These are phyloP conservation scores for Drosophila baimaii DNA, from an alignment of 1,140 invertebrate genomes.

Conservation along the genomic window DNA sequence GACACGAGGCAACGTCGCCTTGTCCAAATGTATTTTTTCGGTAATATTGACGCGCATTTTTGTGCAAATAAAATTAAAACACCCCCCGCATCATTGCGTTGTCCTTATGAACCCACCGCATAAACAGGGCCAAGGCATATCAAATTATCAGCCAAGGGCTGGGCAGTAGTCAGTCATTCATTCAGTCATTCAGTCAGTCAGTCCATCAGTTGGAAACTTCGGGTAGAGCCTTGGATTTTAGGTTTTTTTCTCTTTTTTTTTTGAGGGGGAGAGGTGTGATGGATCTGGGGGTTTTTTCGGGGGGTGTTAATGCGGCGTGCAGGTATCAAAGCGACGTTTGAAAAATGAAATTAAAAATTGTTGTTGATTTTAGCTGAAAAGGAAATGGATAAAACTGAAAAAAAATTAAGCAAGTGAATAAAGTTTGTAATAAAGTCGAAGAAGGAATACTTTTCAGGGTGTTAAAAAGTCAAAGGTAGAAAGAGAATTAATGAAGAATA, in stretches of 20 bases:
- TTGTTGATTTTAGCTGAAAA: conserved; percentile 67
- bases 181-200: conserved; percentile 45
- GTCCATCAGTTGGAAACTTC: conserved; percentile 23
- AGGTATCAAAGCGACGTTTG: conserved; percentile 82
- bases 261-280: conserved; percentile 18
- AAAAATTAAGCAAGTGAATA: conserved; percentile 13
- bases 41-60: conserved; percentile 74
- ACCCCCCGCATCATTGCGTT: conserved; percentile 25
- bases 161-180: conserved; percentile 51
- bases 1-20: conserved; percentile 53
- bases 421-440: neutral
- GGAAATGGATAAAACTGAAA: conserved; percentile 50
- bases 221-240: conserved; percentile 14
- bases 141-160: conserved; percentile 76
- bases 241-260: conserved; percentile 1
- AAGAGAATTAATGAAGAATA: no score
- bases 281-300: conserved; percentile 4
- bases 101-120: conserved; percentile 30
- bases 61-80: conserved; percentile 82
- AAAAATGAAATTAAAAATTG: conserved; percentile 80
- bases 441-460: neutral
- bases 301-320: conserved; percentile 79
- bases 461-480: neutral
- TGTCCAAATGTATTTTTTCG: conserved; percentile 61
- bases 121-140: conserved; percentile 66